Evolutionary conservation across 2,797 vertebrate species (phyloP), one percentile per base, ranked within the genome.

Genomic region (Danio tinwini): DNA sequence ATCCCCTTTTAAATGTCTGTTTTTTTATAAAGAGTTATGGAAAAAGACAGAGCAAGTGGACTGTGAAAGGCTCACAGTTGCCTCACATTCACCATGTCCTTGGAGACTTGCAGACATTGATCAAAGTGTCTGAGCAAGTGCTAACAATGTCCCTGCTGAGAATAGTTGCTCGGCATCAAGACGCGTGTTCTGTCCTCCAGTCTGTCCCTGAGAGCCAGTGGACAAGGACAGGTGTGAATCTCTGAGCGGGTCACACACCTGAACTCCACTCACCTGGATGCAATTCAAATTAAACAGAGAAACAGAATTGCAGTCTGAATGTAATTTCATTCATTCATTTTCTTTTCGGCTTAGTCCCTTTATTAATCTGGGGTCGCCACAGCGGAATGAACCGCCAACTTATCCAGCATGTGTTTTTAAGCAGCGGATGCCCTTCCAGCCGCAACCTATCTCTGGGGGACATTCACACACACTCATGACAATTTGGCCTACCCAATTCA

Each of bases 101-200:
- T 71, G 67, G 67, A 11, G 76, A 78, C 13, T 71, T 78, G 17
- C 12, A 63, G 39, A 62, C 64, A 71, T 63, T 78, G 76, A 62
- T 69, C 56, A 76, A 73, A 74, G 47, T 74, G 37, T 19, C 40
- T 58, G 59, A 65, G 78, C 55, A 70, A 79, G 88, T 86, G 87
- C 81, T 90, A 90, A 88, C 86, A 81, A 85, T 75, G 65, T 88
- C 88, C 84, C 86, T n/a, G 39, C 17, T 83, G 87, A 86, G 78
- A 65, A 74, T 14, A 64, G 53, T 74, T 56, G 42, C 49, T 37
- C 71, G 29, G 64, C 76, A 74, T 74, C 81, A 45, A 53, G 19
- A 9, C 29, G 45, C 61, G 21, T 55, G 45, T 53, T 53, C 42
- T 65, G 59, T 72, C 58, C 55, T 65, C 49, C 59, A 80, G 16